Evolutionary conservation across 2,797 vertebrate species (phyloP).

Genomic region (Takifugu ocellatus): DNA sequence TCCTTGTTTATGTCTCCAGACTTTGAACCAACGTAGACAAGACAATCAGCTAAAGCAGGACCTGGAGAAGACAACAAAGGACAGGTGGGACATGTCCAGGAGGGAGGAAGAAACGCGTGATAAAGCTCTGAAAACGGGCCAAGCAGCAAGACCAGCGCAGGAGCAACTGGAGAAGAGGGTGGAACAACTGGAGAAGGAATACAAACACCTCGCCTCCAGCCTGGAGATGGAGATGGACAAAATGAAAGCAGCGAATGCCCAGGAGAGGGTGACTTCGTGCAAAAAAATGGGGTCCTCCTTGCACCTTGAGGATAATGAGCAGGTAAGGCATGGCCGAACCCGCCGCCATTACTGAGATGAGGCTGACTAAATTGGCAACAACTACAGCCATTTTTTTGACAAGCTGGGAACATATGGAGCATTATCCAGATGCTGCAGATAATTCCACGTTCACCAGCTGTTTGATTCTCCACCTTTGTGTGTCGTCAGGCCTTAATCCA

Average conservation of each 20-base stretch:
- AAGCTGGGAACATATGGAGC: no score
- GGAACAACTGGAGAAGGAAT: constrained; percentile 74
- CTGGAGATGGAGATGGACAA: constrained; percentile 32
- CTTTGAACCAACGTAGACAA: constrained; percentile 54
- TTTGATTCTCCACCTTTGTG: no score
- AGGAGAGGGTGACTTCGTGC: constrained; percentile 21
- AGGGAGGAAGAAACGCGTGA: constrained; percentile 71
- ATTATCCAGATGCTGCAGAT: no score
- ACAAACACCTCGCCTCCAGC: constrained; percentile 69
- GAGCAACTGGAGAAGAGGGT: constrained; percentile 78
- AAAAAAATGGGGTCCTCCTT: constrained; percentile 58
- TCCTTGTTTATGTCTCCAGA: constrained; percentile 31
- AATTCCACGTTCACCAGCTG: no score
- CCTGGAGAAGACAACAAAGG: constrained; percentile 59
- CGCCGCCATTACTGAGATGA: no score
- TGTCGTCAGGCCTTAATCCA: no score
- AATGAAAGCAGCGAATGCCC: constrained; percentile 23
- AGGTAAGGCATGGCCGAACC: no score
- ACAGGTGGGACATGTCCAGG: constrained; percentile 61
- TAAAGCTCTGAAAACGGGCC: constrained; percentile 65
- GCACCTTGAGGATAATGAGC: constrained; percentile 74
- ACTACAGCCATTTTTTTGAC: no score
- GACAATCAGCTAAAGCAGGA: constrained; percentile 63
- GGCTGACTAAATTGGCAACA: no score
- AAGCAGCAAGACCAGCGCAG: constrained; percentile 73